Base-by-base conservation (phyloP, 2,888 invertebrate species). In the Electrophaes corylata region DNA sequence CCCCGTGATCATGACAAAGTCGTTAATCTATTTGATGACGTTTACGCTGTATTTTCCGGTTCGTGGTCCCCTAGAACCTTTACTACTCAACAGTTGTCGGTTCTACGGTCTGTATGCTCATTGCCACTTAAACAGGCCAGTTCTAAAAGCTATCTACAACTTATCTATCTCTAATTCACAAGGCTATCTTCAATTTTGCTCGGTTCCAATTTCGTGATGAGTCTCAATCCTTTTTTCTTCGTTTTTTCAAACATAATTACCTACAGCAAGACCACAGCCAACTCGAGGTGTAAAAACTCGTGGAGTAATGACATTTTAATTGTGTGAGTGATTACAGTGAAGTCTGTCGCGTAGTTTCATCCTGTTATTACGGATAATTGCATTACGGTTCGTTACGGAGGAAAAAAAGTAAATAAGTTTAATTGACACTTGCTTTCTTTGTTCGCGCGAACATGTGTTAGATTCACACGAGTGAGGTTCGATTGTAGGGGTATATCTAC, bases 291-390 rank as follows among this genome's bases (percentile, higher is more conserved):
- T 89, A 91, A 91, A 88, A 88, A 85, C 81, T 73, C 71, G 78
- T 72, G 72, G 79, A 77, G 83, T 91, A 91, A 91, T 86, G 91
- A 88, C 90, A 89, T 90, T 91, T 91, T 91, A 91, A 91, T 91
- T 91, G 89, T 90, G 82, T 73, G 72, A 74, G 79, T 84, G 86
- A 89, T 89, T 88, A 84, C 82, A 66, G 26, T 10, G 10, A 29
- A 29, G 73, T 75, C 79, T 87, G 89, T 88, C 88, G 81, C 84
- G 81, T 81, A 79, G 75, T 83, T 83, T 85, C 91, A 88, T 91
- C 90, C 91, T 91, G 90, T 88, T 85, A 91, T 91, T 91, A 91
- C 86, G 79, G 74, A 84, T 91, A 91, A 91, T 91, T 91, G 89
- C 87, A 91, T 91, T 91, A 91, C 86, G 88, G 83, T 91, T 91